phyloP scores from a whole-genome alignment of 2,797 vertebrate species.

The Prunella strophiata region DNA sequence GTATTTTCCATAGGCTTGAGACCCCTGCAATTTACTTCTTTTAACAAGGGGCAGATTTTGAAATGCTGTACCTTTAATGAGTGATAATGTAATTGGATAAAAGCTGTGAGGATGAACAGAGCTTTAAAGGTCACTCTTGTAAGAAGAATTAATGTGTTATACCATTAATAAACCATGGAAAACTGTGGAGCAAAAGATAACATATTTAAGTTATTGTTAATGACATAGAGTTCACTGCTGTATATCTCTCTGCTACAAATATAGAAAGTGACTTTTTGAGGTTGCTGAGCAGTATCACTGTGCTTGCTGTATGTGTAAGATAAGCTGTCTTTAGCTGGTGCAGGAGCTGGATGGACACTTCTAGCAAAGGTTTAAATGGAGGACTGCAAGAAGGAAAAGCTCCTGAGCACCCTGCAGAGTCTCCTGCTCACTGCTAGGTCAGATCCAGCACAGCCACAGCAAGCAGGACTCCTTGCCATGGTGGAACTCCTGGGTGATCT shows the following conservation, averaged over 20 bases:
- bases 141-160: conserved; percentile 80
- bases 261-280: conserved; percentile 76
- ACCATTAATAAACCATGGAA: conserved; percentile 80
- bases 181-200: conserved; percentile 78
- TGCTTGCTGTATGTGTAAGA: conserved; percentile 7
- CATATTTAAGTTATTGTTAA: conserved; percentile 79
- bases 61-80: conserved; percentile 77
- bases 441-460: neutral
- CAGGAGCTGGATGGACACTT: neutral
- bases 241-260: conserved; percentile 73
- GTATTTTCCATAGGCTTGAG: conserved; percentile 62
- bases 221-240: conserved; percentile 71
- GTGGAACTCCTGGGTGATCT: neutral
- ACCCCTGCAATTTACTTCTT: conserved; percentile 69
- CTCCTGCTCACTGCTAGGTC: neutral
- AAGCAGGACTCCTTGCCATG: neutral
- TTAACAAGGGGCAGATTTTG: conserved; percentile 75
- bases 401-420: neutral
- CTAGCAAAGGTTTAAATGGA: neutral
- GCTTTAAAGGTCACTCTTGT: conserved; percentile 80
- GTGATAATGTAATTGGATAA: conserved; percentile 81
- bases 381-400: neutral
- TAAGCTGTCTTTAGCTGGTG: conserved; percentile 44
- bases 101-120: conserved; percentile 78
- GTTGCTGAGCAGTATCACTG: conserved; percentile 47